Percentiles rank a stretch among this genome's conserved stretches.
phyloP scores from a whole-genome alignment of 2,113 vertebrate species.

The Tapirus terrestris region DNA sequence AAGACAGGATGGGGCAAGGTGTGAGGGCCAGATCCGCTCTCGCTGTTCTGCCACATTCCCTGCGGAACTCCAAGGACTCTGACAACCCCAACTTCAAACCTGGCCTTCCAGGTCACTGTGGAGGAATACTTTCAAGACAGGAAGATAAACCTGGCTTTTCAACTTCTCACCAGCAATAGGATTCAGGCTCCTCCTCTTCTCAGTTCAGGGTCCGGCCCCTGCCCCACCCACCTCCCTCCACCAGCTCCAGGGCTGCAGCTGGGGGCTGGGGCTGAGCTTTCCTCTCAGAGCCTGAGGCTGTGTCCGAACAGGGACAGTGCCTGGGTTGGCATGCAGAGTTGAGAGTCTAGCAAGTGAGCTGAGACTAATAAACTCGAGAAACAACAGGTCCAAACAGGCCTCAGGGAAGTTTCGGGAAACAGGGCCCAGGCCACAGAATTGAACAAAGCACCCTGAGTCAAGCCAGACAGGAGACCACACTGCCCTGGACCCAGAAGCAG shows the following conservation, averaged over 20 bases:
- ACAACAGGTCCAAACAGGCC: conserved; percentile 63
- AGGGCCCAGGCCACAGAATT: background rate
- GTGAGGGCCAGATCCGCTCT: background rate
- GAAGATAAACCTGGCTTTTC: background rate
- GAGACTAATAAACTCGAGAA: conserved; percentile 48
- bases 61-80: background rate
- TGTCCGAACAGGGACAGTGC: background rate
- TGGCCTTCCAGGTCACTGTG: background rate
- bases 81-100: background rate
- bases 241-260: background rate
- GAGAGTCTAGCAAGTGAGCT: conserved; percentile 18
- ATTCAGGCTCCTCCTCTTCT: background rate
- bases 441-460: conserved; percentile 3
- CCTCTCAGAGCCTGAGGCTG: background rate
- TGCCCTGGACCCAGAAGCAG: background rate
- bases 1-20: rapidly evolving
- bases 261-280: background rate
- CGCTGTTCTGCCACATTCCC: background rate
- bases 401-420: background rate
- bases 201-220: background rate
- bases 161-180: background rate
- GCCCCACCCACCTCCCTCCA: background rate
- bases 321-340: background rate
- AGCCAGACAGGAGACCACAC: background rate
- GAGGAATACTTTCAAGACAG: conserved; percentile 16